A percentile compares a stretch with the other conserved stretches of the same genome.
phyloP scores from a whole-genome alignment of 2,888 invertebrate species.

The Malthinus flaveolus region DNA sequence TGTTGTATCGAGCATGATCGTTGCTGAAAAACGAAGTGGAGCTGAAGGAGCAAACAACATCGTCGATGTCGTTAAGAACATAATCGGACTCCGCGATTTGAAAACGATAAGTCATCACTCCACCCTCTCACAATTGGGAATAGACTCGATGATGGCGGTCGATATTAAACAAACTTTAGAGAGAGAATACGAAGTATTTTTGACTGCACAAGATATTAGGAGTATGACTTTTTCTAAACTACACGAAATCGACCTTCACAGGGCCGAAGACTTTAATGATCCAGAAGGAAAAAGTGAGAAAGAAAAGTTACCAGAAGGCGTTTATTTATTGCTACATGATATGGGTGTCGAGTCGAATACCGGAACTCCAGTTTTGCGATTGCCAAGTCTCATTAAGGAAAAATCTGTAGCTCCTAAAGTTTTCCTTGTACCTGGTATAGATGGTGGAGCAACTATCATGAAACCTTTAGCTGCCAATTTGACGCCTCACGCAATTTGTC shows the following conservation, averaged over 20 bases:
- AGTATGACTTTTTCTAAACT: conserved; percentile 43
- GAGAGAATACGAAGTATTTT: conserved; percentile 82
- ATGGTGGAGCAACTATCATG: conserved; percentile 63
- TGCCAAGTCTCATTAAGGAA: conserved; percentile 4
- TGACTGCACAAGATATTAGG: conserved; percentile 85
- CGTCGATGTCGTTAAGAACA: conserved; percentile 72
- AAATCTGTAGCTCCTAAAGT: conserved; percentile 48
- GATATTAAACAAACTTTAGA: conserved; percentile 94
- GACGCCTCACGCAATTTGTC: conserved; percentile 57
- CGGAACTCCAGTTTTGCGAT: conserved; percentile 56
- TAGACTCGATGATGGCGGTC: conserved; percentile 97
- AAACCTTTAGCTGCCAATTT: conserved; percentile 59
- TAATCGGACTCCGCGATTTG: conserved; percentile 64
- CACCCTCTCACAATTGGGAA: conserved; percentile 86
- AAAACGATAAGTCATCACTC: conserved; percentile 72
- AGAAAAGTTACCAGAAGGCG: conserved; percentile 28
- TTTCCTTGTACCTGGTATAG: conserved; percentile 69
- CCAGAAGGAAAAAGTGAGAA: too few relatives aligned
- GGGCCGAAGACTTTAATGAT: conserved; percentile 38
- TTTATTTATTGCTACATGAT: conserved; percentile 63
- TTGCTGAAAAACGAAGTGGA: conserved; percentile 74
- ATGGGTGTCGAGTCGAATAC: conserved; percentile 64
- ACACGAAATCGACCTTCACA: conserved; percentile 31
- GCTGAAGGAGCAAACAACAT: conserved; percentile 70
- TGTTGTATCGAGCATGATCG: conserved; percentile 81